These are phyloP conservation scores for Catharus bicknelli DNA, from an alignment of 2,113 vertebrate species.

Conservation along the genomic window DNA sequence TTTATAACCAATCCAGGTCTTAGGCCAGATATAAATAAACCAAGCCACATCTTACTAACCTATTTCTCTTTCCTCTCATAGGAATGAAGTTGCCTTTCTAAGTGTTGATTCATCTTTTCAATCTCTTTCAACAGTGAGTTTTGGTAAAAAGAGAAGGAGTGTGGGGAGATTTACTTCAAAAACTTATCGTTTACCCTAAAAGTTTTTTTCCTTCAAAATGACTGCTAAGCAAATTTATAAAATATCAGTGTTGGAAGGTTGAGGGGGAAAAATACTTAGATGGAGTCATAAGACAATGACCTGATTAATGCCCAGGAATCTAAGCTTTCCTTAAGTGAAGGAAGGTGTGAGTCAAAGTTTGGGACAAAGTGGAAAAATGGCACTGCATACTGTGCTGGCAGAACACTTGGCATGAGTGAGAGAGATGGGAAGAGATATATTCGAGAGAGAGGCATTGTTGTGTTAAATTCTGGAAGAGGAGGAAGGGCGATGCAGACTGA, in stretches of 20 bases:
- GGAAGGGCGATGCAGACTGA: neutral
- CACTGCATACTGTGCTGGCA: neutral
- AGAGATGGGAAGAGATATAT: neutral
- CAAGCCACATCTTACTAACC: neutral
- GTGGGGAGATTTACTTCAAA: neutral
- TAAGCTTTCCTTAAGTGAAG: neutral
- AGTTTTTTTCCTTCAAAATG: neutral
- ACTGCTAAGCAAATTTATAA: neutral
- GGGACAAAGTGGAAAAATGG: slow-evolving; percentile 29
- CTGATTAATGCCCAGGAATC: slow-evolving; percentile 5
- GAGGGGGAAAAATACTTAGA: slow-evolving; percentile 20
- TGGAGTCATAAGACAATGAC: neutral
- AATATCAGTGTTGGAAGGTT: neutral
- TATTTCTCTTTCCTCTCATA: neutral
- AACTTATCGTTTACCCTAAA: neutral
- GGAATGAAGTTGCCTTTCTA: neutral
- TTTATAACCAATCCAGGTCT: neutral
- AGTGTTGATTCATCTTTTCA: neutral
- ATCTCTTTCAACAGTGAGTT: neutral
- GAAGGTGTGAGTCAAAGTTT: slow-evolving; percentile 21
- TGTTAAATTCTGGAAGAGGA: neutral
- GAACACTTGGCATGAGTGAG: neutral
- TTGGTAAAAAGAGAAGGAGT: neutral
- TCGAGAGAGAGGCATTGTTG: neutral
- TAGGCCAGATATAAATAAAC: neutral